Evolutionary conservation across 2,888 invertebrate species (phyloP).

Genomic region (Sturmia bella): DNA sequence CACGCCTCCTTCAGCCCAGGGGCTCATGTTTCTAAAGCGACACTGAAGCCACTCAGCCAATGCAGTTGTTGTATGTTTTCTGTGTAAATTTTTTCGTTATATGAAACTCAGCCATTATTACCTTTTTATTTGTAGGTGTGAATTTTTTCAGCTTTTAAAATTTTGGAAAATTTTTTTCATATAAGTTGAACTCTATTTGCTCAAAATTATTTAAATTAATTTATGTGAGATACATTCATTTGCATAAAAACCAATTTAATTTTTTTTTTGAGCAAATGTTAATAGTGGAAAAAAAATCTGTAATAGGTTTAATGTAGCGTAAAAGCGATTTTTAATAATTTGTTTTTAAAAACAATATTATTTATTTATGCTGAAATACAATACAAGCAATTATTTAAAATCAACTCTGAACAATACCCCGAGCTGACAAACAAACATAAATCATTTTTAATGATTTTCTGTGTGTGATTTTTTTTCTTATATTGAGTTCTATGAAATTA

Average conservation of each 20-base stretch:
- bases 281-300: constrained; percentile 14
- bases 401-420: constrained; percentile 10
- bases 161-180: too few species aligned
- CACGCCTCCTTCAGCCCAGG: too few species aligned
- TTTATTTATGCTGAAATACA: constrained; percentile 39
- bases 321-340: constrained; percentile 74
- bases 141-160: too few species aligned
- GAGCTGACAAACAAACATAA: constrained; percentile 22
- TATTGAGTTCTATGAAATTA: constrained; percentile 52
- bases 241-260: constrained; percentile 2
- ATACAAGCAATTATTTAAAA: constrained; percentile 32
- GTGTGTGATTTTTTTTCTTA: too few species aligned
- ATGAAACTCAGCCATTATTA: too few species aligned
- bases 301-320: constrained; percentile 72
- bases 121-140: too few species aligned
- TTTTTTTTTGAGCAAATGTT: background rate
- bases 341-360: constrained; percentile 41
- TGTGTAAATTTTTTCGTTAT: too few species aligned
- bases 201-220: too few species aligned
- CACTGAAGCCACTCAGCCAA: too few species aligned
- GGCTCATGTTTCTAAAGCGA: too few species aligned
- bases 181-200: too few species aligned
- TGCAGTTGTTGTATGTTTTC: too few species aligned
- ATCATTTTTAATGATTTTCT: constrained; percentile 52
- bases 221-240: background rate